These are phyloP conservation scores for Timema cristinae DNA, from an alignment of 2,888 invertebrate genomes.

Conservation along the genomic window DNA sequence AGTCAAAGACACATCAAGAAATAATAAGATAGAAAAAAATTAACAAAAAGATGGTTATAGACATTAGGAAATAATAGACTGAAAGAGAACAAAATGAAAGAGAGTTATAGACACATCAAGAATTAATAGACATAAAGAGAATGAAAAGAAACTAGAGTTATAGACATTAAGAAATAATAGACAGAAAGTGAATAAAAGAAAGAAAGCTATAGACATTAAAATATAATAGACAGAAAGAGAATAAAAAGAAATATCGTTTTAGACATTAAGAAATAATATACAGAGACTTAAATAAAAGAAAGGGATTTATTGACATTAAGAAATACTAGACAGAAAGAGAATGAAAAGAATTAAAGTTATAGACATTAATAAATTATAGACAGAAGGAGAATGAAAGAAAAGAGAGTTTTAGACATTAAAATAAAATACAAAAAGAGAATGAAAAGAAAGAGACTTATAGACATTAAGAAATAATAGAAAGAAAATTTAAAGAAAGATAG, in stretches of 20 bases:
- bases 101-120: background rate
- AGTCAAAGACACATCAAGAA: too few relatives aligned
- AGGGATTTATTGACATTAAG: too few relatives aligned
- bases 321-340: too few relatives aligned
- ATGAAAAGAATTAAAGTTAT: too few relatives aligned
- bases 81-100: background rate
- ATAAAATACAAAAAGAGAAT: constrained; percentile 8
- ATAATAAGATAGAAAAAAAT: background rate
- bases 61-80: constrained; percentile 6
- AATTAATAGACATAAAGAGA: constrained; percentile 1
- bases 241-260: background rate
- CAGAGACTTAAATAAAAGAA: background rate
- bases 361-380: background rate
- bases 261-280: constrained; percentile 6
- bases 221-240: background rate
- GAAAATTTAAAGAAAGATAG: constrained; percentile 18
- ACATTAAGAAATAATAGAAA: constrained; percentile 17
- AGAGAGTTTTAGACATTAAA: background rate
- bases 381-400: background rate
- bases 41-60: background rate
- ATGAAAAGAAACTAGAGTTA: background rate
- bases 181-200: background rate
- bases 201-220: background rate
- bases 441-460: constrained; percentile 16
- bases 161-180: too few relatives aligned